phyloP scores from a whole-genome alignment of 2,797 vertebrate genomes.

The Hephaestus fuliginosus region DNA sequence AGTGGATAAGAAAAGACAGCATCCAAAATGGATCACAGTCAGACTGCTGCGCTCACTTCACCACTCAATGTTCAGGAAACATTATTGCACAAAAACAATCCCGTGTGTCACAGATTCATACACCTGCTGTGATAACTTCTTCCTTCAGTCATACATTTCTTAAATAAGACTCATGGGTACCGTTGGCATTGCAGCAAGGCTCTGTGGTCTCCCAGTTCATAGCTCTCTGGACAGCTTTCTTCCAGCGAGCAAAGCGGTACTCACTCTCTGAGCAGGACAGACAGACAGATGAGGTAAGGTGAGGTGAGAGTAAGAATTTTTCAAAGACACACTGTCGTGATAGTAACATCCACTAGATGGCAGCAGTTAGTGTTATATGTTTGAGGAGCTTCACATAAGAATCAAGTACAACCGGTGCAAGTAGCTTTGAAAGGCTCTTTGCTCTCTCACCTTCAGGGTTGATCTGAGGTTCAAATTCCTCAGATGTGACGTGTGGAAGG shows the following conservation, averaged over 20 bases:
- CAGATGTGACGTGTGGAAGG: constrained; percentile 85
- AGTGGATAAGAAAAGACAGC: constrained; percentile 18
- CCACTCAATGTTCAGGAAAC: background rate
- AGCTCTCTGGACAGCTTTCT: constrained; percentile 93
- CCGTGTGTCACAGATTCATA: background rate
- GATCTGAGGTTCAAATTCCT: constrained; percentile 92
- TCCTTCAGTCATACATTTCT: background rate
- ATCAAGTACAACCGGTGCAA: background rate
- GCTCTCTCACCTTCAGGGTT: constrained; percentile 87
- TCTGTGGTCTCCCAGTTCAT: constrained; percentile 93
- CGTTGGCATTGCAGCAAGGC: constrained; percentile 79
- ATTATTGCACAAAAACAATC: background rate
- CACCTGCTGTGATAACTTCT: background rate
- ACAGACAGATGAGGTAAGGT: background rate
- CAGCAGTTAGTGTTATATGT: background rate
- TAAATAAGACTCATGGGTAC: constrained; percentile 28
- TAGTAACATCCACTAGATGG: constrained; percentile 1
- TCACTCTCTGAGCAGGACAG: constrained; percentile 83
- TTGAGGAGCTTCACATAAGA: no score
- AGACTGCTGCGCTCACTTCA: background rate
- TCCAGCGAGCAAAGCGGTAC: constrained; percentile 93
- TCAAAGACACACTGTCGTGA: background rate
- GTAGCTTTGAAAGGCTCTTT: background rate
- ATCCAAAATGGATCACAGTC: constrained; percentile 16
- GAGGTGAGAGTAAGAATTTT: no score